Evolutionary conservation across 2,888 invertebrate genomes (phyloP).

Genomic region (Dastarcus helophoroides): DNA sequence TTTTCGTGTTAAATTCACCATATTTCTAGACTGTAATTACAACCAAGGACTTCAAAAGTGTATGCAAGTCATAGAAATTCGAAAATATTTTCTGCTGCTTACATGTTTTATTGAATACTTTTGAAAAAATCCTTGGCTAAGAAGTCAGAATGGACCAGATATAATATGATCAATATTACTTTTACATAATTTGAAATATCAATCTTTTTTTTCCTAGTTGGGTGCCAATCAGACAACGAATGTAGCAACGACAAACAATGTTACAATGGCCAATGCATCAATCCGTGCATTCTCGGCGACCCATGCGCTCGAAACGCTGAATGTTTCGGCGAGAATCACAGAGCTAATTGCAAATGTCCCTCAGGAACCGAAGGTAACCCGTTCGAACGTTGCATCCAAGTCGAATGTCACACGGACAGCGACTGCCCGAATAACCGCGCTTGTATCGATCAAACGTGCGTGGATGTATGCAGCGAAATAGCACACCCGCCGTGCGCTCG

Average conservation of each 20-base stretch:
- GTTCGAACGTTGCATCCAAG: conserved; percentile 60
- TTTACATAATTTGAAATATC: conserved; percentile 2
- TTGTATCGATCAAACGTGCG: conserved; percentile 60
- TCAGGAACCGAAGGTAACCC: conserved; percentile 70
- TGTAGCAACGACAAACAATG: conserved; percentile 73
- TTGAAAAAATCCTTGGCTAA: no score
- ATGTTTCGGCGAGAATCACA: conserved; percentile 70
- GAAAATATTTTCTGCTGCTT: no score
- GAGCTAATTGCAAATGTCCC: conserved; percentile 70
- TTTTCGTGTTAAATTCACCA: conserved; percentile 10
- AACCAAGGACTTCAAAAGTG: no score
- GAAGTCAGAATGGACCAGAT: no score
- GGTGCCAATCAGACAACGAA: conserved; percentile 72
- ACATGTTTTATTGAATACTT: no score
- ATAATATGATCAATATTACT: conserved; percentile 2
- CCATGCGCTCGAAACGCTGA: conserved; percentile 77
- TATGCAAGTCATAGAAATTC: no score
- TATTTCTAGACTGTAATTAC: no score
- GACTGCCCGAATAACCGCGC: conserved; percentile 70
- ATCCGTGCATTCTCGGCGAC: conserved; percentile 66
- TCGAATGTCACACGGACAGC: conserved; percentile 66
- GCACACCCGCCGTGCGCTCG: conserved; percentile 64
- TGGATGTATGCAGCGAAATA: conserved; percentile 62
- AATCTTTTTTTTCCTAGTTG: conserved; percentile 44
- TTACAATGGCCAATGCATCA: conserved; percentile 70